Evolutionary conservation across 1,140 invertebrate genomes (phyloP), one percentile per base, ranked within the genome.

Genomic region (Paraescarpia echinospica): DNA sequence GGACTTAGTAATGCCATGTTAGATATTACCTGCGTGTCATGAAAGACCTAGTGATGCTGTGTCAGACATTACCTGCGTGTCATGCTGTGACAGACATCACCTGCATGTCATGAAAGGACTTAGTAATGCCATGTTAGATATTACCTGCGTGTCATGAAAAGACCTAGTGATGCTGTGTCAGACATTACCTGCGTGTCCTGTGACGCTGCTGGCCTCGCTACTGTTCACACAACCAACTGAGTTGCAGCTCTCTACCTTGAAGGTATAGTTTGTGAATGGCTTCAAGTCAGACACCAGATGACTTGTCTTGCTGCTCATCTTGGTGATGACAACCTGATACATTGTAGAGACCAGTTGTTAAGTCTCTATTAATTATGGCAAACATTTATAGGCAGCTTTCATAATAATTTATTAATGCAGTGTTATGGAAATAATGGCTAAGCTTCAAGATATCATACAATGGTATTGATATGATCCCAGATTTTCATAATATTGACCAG

Each of bases 141-240:
- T n/a, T n/a, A n/a, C n/a, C n/a, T n/a, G 59, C 22, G 27, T 77
- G 59, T 77, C 59, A 18, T 22, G 59, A 2, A 77, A 0, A 18
- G 4, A 18, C n/a, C 14, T 18, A 27, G 2, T 77, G 22, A 18
- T 77, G 59, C 27, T 31, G 22, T 31, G 59, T 77, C 59, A 77
- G 59, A 77, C 59, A 77, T 27, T 77, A 77, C 59, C 59, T 77
- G 94, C 95, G 31, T 90, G 31, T 6, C 59, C 34, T 77, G 95
- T 95, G 31, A 92, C 89, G 31, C 94, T 95, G 18, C 92, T 93
- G 34, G 93, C 93, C 33, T 94, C 94, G 1, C 94, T 94, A 92
- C 95, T 96, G 94, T 95, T 96, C 48, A 95, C 94, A 94, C 96
- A 96, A 4, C 95, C 95, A 1, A 95, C 94, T 89, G 93, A 93